These are phyloP conservation scores for Phymastichus coffea DNA, from an alignment of 1,140 invertebrate species.

Conservation along the genomic window DNA sequence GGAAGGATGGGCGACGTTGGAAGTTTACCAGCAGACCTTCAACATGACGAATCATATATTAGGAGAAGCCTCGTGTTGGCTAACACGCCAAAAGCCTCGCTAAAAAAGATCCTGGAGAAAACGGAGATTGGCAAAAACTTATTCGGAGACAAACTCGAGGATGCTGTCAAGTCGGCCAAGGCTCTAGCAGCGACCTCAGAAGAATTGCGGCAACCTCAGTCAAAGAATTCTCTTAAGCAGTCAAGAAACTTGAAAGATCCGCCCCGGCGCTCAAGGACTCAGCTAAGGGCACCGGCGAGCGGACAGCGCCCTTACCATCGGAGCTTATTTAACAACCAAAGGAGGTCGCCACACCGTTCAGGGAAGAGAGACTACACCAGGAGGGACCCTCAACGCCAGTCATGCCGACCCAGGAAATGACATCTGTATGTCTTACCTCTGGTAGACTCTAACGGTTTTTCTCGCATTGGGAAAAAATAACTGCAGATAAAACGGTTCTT, in stretches of 20 bases:
- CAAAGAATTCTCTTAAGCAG: not conserved
- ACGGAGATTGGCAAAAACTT: not conserved
- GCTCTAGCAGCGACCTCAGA: not conserved
- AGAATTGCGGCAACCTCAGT: not conserved
- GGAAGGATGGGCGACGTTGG: not conserved
- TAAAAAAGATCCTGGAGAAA: not conserved
- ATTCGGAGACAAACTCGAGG: not conserved
- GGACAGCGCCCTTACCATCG: not conserved
- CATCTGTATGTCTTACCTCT: not conserved
- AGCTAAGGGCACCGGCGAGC: not conserved
- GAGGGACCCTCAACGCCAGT: not conserved
- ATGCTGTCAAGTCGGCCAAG: not conserved
- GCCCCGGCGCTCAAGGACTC: not conserved
- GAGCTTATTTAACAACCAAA: not conserved
- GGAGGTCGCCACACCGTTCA: not conserved
- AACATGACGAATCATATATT: not conserved
- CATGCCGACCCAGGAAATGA: not conserved
- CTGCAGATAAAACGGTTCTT: slow-evolving; percentile 7
- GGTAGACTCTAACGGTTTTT: not conserved
- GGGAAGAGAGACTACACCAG: not conserved
- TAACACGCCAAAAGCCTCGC: not conserved
- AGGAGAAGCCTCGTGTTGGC: not conserved
- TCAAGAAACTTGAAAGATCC: slow-evolving; percentile 13
- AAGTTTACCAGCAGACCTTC: not conserved
- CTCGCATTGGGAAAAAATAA: slow-evolving; percentile 12